Percentiles rank a stretch among this genome's conserved stretches.
Evolutionary conservation across 2,113 vertebrate genomes (phyloP).

Genomic region (Neolamprologus sp.): DNA sequence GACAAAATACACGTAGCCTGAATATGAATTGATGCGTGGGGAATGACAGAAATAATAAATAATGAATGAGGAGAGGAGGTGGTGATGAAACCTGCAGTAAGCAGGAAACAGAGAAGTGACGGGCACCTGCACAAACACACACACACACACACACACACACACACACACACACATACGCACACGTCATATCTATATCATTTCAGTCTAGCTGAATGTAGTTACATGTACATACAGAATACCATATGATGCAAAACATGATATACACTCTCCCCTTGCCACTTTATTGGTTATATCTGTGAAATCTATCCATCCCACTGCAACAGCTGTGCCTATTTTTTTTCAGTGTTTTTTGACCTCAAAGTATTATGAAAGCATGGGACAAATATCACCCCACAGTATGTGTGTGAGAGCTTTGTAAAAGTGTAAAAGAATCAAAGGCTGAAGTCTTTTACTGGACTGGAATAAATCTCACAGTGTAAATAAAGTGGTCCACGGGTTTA

Average conservation of each 20-base stretch:
- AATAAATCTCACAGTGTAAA: not conserved
- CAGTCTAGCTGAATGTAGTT: not conserved
- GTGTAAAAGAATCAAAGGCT: not conserved
- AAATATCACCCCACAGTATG: not conserved
- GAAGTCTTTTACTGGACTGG: not conserved
- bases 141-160: not conserved
- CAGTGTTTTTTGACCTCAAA: not conserved
- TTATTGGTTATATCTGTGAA: not conserved
- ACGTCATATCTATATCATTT: not conserved
- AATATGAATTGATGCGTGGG: not conserved
- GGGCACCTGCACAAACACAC: not conserved
- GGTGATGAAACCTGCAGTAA: not conserved
- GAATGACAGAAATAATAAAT: conserved; percentile 54
- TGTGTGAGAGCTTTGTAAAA: not conserved
- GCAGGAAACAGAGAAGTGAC: not conserved
- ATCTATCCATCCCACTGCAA: not conserved
- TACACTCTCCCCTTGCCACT: not conserved
- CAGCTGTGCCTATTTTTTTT: not conserved
- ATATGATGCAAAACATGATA: not conserved
- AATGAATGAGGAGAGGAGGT: conserved; percentile 3
- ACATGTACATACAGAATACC: not conserved
- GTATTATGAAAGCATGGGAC: not conserved
- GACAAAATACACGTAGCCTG: not conserved
- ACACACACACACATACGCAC: not conserved
- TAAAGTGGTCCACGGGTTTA: not conserved